Evolutionary conservation across 2,888 invertebrate genomes (phyloP).

Genomic region (Ennomos erosarius): DNA sequence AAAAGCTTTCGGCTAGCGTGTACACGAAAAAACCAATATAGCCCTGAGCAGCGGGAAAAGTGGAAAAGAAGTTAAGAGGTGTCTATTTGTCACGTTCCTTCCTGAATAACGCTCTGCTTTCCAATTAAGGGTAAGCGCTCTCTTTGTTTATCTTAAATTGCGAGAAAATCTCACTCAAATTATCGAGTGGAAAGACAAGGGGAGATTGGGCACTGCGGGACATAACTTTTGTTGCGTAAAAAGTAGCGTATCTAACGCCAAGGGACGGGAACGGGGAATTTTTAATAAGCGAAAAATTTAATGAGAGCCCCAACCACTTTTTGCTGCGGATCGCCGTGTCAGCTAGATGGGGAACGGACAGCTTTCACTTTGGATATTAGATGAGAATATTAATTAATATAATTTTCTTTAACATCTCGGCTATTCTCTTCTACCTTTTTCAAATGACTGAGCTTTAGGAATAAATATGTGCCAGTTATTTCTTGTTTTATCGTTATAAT

Average conservation of each 20-base stretch:
- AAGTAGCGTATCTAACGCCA: slow-evolving; percentile 77
- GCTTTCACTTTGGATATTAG: slow-evolving; percentile 55
- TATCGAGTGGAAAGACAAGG: slow-evolving; percentile 82
- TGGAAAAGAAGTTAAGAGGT: slow-evolving; percentile 85
- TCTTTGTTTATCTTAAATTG: slow-evolving; percentile 86
- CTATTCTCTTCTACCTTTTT: not conserved
- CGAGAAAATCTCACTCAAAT: slow-evolving; percentile 86
- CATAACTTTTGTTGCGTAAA: slow-evolving; percentile 82
- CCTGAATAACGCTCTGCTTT: slow-evolving; percentile 84
- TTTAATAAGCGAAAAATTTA: slow-evolving; percentile 85
- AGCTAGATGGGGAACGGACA: slow-evolving; percentile 59
- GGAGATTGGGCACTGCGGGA: slow-evolving; percentile 72
- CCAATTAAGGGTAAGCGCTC: slow-evolving; percentile 85
- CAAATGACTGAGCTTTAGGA: not conserved
- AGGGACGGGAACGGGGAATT: slow-evolving; percentile 80
- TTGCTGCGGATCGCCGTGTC: slow-evolving; percentile 69
- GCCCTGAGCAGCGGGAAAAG: slow-evolving; percentile 74
- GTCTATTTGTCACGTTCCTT: slow-evolving; percentile 85
- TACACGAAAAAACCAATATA: slow-evolving; percentile 81
- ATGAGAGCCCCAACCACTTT: slow-evolving; percentile 73
- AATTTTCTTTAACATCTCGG: slow-evolving; percentile 19
- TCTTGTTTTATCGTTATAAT: too few species aligned
- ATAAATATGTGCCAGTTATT: too few species aligned
- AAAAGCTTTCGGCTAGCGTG: slow-evolving; percentile 71
- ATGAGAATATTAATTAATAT: slow-evolving; percentile 41